These are phyloP conservation scores for Otolemur garnettii DNA, from an alignment of 2,113 vertebrate species.

Conservation along the genomic window DNA sequence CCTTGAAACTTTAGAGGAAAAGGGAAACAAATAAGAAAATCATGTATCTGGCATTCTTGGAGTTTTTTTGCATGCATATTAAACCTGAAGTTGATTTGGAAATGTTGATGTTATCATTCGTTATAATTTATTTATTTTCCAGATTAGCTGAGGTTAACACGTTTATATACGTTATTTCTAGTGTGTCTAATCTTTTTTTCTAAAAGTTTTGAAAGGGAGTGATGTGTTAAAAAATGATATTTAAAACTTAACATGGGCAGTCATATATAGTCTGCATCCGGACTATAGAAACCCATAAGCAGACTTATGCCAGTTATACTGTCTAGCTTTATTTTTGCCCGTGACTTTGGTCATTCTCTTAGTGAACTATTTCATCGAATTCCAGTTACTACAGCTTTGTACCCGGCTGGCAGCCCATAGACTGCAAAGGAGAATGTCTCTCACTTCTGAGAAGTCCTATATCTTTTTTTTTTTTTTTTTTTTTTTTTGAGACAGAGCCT, in stretches of 20 bases:
- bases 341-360: neutral
- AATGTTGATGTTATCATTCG: neutral
- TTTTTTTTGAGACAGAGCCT: too few species aligned
- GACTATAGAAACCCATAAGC: neutral
- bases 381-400: neutral
- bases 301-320: neutral
- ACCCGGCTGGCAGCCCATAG: neutral
- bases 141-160: neutral
- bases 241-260: too few species aligned
- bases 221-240: too few species aligned
- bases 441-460: neutral
- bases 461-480: too few species aligned
- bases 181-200: neutral
- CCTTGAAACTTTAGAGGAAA: neutral
- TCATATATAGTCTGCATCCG: too few species aligned
- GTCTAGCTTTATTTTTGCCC: neutral
- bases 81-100: neutral
- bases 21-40: neutral
- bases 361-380: neutral
- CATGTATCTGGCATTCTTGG: neutral
- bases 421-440: neutral
- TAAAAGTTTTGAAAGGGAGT: too few species aligned
- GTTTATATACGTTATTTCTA: neutral
- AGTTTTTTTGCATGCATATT: neutral
- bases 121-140: neutral